Percentiles rank a stretch among this genome's conserved stretches.
Evolutionary conservation across 1,140 invertebrate genomes (phyloP).

Genomic region (Penaeus indicus): DNA sequence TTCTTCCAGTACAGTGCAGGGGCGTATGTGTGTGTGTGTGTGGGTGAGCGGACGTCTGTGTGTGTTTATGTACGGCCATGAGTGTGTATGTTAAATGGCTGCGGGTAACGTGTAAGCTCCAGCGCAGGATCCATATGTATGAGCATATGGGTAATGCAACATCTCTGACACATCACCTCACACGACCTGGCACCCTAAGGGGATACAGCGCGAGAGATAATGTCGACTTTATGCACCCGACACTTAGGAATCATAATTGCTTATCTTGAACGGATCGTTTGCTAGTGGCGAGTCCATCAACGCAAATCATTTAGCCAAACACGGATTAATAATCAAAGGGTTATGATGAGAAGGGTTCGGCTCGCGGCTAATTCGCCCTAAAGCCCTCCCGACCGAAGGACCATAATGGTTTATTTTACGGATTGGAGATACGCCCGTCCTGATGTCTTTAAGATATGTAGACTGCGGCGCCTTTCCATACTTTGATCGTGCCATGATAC

Average conservation of each 20-base stretch:
- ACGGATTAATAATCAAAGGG: slow-evolving; percentile 44
- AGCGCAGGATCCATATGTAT: slow-evolving; percentile 29
- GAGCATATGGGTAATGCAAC: slow-evolving; percentile 42
- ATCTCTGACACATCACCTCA: slow-evolving; percentile 13
- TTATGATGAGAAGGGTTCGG: neutral
- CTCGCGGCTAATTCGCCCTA: neutral
- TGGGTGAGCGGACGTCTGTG: no score
- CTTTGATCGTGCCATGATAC: neutral
- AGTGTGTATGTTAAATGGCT: slow-evolving; percentile 18
- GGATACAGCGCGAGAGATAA: neutral
- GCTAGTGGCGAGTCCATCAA: slow-evolving; percentile 40
- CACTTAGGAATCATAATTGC: neutral
- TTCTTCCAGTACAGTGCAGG: no score
- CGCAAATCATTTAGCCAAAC: slow-evolving; percentile 53
- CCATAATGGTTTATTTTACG: neutral
- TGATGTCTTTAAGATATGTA: neutral
- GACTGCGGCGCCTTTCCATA: slow-evolving; percentile 24
- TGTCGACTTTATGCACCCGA: neutral
- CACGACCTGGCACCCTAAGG: neutral
- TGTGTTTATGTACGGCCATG: no score
- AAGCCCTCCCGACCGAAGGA: neutral
- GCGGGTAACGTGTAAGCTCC: neutral
- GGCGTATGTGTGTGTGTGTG: no score
- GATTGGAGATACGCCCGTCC: neutral
- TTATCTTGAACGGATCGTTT: slow-evolving; percentile 29